Base-by-base conservation (phyloP, 1,140 invertebrate genomes). In the Hyposmocoma kahamanoa region DNA sequence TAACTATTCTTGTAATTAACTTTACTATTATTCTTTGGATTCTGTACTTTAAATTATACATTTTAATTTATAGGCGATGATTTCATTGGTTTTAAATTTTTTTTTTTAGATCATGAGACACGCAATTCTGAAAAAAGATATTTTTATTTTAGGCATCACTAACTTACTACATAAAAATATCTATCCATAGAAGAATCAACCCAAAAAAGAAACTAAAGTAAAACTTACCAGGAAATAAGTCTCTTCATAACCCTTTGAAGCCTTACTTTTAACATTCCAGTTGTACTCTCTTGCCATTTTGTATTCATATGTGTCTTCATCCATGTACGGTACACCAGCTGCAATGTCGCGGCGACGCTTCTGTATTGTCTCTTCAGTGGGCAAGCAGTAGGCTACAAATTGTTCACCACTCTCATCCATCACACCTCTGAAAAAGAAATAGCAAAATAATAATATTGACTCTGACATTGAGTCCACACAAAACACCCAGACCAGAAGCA, bases 201-300 rank as follows among this genome's bases (percentile, higher is more conserved):
- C n/a, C n/a, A n/a, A n/a, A n/a, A n/a, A n/a, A n/a, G n/a, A n/a
- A n/a, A n/a, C n/a, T n/a, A n/a, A n/a, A n/a, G n/a, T 26, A 11
- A 3, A 3, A 56, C 73, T 72, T 56, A 87, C 94, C 82, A 99
- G 94, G 86, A 99, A 99, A 78, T 99, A 99, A 82, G 98, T 99
- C 83, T 99, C 98, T 84, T 99, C 97, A 71, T 98, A 99, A 28
- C 97, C 97, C 81, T 98, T 97, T 0, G 95, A 97, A 0, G 96
- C 92, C 88, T 99, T 99, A 77, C 96, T 98, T 77, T 99, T 99
- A 1, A 99, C 97, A 86, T 98, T 99, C 98, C 97, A 99, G 68
- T 98, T 97, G 70, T 98, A 98, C 79, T 98, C 96, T 60, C 96
- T 89, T 0, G 96, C 95, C 93, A 98, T 97, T 86, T 96, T 95